A percentile compares a stretch with the other conserved stretches of the same genome.
Conservation (phyloP, 2,113 vertebrate species). For the Rana temporaria region DNA sequence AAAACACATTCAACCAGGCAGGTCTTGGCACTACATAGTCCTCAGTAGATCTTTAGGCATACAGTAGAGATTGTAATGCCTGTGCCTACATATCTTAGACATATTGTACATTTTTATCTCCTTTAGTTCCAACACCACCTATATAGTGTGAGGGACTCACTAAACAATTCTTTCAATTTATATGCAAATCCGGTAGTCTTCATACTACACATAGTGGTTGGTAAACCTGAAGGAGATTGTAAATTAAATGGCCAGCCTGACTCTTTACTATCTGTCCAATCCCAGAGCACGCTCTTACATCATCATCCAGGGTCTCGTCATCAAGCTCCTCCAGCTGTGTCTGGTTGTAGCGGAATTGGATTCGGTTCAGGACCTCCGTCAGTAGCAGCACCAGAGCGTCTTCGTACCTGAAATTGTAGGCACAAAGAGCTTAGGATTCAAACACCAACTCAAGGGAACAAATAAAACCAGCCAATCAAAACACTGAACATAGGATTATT, state of each 20-base stretch:
- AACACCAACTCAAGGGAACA: neutral
- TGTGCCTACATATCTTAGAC: too few relatives aligned
- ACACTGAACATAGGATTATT: too few relatives aligned
- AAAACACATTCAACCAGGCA: too few relatives aligned
- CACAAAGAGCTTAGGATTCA: neutral
- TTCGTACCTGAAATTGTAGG: slow-evolving; percentile 82
- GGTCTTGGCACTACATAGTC: too few relatives aligned
- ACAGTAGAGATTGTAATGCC: too few relatives aligned
- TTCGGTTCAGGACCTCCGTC: slow-evolving; percentile 92
- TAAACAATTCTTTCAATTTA: too few relatives aligned
- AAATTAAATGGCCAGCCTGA: neutral
- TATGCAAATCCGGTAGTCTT: too few relatives aligned
- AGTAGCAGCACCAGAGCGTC: slow-evolving; percentile 91
- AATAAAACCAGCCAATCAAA: neutral
- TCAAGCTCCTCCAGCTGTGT: slow-evolving; percentile 96
- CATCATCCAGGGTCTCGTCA: slow-evolving; percentile 95
- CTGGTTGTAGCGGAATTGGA: slow-evolving; percentile 98
- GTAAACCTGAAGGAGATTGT: neutral
- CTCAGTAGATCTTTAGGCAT: too few relatives aligned
- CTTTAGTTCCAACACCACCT: too few relatives aligned
- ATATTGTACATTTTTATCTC: neutral
- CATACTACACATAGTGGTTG: neutral
- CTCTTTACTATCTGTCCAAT: neutral
- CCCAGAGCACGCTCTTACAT: slow-evolving; percentile 77
- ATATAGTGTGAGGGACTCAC: too few relatives aligned